Base-by-base conservation (phyloP, 2,113 vertebrate genomes). In the Cheirogaleus medius region DNA sequence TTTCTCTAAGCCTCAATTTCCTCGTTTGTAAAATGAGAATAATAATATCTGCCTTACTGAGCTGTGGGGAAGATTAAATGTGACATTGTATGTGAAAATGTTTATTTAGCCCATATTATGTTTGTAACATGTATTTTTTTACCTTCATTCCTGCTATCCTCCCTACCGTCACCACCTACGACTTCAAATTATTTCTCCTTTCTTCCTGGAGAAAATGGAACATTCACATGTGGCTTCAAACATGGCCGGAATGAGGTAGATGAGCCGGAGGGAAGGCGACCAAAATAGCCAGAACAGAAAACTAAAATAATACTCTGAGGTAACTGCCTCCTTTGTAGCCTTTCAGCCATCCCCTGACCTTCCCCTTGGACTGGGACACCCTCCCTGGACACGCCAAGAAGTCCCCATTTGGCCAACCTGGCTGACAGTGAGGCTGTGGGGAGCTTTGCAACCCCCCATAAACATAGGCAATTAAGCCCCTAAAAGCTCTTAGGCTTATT, bases 391-490 rank as follows among this genome's bases (percentile, higher is more conserved):
- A 69, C 52, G 18, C 63, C 49, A 60, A 88, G 84, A 95, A 96
- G 91, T 64, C 80, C 66, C 88, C 96, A 97, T 97, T 97, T 98
- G 98, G 98, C 97, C 98, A 98, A 96, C 94, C 98, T 97, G 98
- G 95, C 96, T 98, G 98, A 98, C 98, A 98, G 96, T 96, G 91
- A 86, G 83, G 56, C 97, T 98, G 97, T 84, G 87, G 98, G 97
- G 97, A 98, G 98, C 97, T 98, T 86, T 97, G 98, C 97, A 98
- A 93, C 87, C 97, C 96, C 96, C 98, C 94, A 95, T 98, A 98
- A 98, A 99, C 98, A 97, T 73, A 98, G 96, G 98, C 97, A 99
- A 98, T 99, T 99, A 99, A 98, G 96, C 84, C 89, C 94, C 97
- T 97, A 97, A 96, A 98, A 97, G 96, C 98, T 98, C 98, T 98